Evolutionary conservation across 2,888 invertebrate species (phyloP).

Genomic region (Drosophila greeni): DNA sequence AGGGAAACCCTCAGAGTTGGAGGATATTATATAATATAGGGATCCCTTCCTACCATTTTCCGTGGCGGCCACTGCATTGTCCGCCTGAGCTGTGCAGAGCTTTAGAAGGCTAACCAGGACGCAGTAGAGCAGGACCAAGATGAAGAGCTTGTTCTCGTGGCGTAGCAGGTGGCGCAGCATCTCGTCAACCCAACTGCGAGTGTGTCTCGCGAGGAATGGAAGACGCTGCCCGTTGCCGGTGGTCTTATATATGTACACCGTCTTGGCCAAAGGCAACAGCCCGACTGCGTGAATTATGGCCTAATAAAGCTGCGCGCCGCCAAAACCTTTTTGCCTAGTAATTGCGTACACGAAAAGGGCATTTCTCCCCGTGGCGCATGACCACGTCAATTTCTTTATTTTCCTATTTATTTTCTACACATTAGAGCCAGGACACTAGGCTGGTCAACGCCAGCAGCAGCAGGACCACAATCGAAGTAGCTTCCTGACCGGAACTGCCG

Average conservation of each 20-base stretch:
- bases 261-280: constrained; percentile 46
- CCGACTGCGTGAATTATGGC: constrained; percentile 59
- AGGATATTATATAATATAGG: neutral
- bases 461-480: neutral
- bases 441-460: constrained; percentile 33
- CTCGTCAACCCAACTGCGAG: constrained; percentile 21
- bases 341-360: constrained; percentile 67
- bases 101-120: constrained; percentile 57
- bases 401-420: neutral
- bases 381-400: constrained; percentile 38
- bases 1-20: neutral
- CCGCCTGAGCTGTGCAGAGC: constrained; percentile 56
- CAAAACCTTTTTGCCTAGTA: constrained; percentile 66
- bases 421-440: constrained; percentile 36
- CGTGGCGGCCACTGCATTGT: constrained; percentile 51
- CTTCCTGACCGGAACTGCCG: constrained; percentile 18
- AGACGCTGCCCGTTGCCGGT: constrained; percentile 31
- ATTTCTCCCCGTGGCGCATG: constrained; percentile 63
- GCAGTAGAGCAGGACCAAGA: constrained; percentile 61
- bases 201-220: constrained; percentile 43
- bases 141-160: constrained; percentile 53
- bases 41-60: constrained; percentile 63
- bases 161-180: constrained; percentile 62
- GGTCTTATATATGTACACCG: constrained; percentile 55
- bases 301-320: constrained; percentile 56